Evolutionary conservation across 1,140 invertebrate genomes (phyloP), one percentile per base, ranked within the genome.

Genomic region (Drosophila ogumai): DNA sequence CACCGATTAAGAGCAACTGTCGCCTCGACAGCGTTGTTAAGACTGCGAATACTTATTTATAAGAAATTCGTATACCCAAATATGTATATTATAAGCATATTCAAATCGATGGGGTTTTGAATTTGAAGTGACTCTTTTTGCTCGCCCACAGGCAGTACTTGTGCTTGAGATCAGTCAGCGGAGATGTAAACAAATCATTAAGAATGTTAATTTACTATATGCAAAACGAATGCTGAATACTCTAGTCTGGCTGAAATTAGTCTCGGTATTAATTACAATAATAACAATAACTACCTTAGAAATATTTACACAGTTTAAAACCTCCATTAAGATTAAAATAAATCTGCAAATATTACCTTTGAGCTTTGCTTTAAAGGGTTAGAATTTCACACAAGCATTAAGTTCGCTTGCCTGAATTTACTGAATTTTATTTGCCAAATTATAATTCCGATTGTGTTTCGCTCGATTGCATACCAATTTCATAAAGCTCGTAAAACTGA

Each of bases 41-140:
- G 66, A 76, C 73, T 72, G 68, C 36, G 65, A 44, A 36, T 58
- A 71, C 68, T 40, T 49, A 71, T 71, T 57, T 47, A 68, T 47
- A 57, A 54, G 41, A 57, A 46, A 19, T 69, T 69, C 50, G 50
- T 40, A 72, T 44, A 58, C 15, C 68, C 68, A 46, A 57, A 72
- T 58, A 72, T 58, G 50, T 74, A 58, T 59, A 64, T 55, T 68
- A 66, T 32, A 69, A 69, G 9, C 56, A 46, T 64, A 63, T 52
- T 78, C 65, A 75, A 79, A 79, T 79, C 47, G 75, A 63, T 61
- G 55, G 47, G 43, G 63, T 54, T 61, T 59, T 52, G 63, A 73
- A 76, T 58, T 60, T 47, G 71, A 88, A 82, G 63, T 87, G 82
- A 82, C 67, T 54, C 71, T 82, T 85, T 82, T 82, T 86, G 50